Evolutionary conservation across 2,797 vertebrate species (phyloP), one percentile per base, ranked within the genome.

Genomic region (Myotis daubentonii): DNA sequence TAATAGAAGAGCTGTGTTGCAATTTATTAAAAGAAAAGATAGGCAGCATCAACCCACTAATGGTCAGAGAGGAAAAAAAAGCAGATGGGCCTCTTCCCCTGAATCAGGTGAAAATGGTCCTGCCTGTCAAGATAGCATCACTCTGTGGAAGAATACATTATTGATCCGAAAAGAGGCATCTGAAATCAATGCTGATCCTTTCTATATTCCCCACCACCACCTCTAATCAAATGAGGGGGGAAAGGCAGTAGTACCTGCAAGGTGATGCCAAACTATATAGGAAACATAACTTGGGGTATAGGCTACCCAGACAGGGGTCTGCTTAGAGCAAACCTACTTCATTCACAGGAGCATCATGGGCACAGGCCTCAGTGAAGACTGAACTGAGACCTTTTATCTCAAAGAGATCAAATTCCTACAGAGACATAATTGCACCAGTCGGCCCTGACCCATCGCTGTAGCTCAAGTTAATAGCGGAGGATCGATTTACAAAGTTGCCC

Each of bases 1-100:
- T 55, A 94, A 87, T 82, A 79, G 81, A 78, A 70, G 47, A 89
- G 47, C 87, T 95, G 82, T 87, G 62, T 89, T 95, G 62, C 62
- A 83, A 87, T 90, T 87, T 93, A 94, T 93, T 94, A 60, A 93
- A 89, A 88, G 70, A 76, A 41, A 88, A 93, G 55, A 82, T 49
- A 91, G 70, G 47, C 30, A 60, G 16, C 44, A 81, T 70, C 51
- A 82, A 60, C 55, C 91, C 78, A 66, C 55, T 82, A 15, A 89
- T 94, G 81, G 89, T 95, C 76, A 79, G 72, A 94, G 55, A 80
- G 65, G 33, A 20, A 47, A 4, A 15, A 65, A 91, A 89, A 76
- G 78, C 89, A 93, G 84, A 91, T 41, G 72, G 22, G n/a, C 44
- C 83, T 66, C 17, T 49, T 92, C 16, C 55, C 17, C 68, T 81